phyloP scores from a whole-genome alignment of 2,888 invertebrate species.

The Aporophyla lueneburgensis region DNA sequence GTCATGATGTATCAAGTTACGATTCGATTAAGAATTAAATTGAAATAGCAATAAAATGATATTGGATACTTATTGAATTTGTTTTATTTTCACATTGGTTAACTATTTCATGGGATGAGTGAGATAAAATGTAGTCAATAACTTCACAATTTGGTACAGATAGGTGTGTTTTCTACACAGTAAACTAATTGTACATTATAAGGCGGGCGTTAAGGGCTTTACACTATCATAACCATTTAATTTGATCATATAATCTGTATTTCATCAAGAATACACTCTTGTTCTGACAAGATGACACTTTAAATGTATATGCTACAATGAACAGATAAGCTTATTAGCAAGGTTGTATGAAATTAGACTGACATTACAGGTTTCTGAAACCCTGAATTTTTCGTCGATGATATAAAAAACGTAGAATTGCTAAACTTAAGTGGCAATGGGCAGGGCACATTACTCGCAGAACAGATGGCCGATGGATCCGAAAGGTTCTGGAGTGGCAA shows the following conservation, averaged over 20 bases:
- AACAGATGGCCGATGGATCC: no score
- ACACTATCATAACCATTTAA: neutral
- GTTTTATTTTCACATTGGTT: conserved; percentile 15
- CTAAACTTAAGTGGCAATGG: no score
- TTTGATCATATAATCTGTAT: neutral
- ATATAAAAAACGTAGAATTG: no score
- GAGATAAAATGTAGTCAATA: neutral
- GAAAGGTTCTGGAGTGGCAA: no score
- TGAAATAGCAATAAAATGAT: conserved; percentile 13
- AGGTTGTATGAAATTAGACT: neutral
- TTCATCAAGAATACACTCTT: neutral
- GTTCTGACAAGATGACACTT: neutral
- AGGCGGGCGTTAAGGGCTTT: no score
- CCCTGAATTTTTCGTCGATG: no score
- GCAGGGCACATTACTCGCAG: no score
- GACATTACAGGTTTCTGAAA: no score
- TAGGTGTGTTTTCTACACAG: neutral
- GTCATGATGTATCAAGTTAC: conserved; percentile 6
- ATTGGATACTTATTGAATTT: conserved; percentile 2
- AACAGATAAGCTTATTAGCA: neutral
- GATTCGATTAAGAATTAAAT: conserved; percentile 15
- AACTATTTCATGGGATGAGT: conserved; percentile 4
- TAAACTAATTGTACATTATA: neutral
- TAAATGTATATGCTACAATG: neutral
- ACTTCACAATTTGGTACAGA: neutral